Percentiles rank a stretch among this genome's conserved stretches.
Evolutionary conservation across 2,797 vertebrate species (phyloP).

Genomic region (Sebastes melanostomus): DNA sequence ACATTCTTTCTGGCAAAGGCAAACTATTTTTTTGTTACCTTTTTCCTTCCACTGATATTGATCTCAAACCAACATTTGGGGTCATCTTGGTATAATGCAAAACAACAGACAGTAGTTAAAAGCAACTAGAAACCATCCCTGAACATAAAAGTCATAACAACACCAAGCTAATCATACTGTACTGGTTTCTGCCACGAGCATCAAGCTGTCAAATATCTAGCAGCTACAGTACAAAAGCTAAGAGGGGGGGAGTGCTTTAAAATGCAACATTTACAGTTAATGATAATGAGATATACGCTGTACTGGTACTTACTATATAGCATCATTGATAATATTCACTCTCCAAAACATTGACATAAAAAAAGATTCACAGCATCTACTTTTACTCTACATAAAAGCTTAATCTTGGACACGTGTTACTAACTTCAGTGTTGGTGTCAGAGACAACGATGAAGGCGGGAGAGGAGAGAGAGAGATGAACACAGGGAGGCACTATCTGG

Average conservation of each 20-base stretch:
- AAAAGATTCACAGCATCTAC: conserved; percentile 33
- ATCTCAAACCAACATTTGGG: conserved; percentile 18
- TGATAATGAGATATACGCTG: conserved; percentile 36
- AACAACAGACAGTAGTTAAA: conserved; percentile 14
- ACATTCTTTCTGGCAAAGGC: not conserved
- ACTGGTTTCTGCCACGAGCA: conserved; percentile 45
- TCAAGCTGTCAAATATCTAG: conserved; percentile 50
- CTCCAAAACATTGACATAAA: conserved; percentile 48
- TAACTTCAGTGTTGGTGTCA: conserved; percentile 30
- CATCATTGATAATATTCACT: conserved; percentile 62
- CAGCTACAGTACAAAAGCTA: conserved; percentile 50
- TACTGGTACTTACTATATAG: conserved; percentile 47
- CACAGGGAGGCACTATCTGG: conserved; percentile 78
- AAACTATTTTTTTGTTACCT: not conserved
- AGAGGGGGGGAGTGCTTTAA: conserved; percentile 21
- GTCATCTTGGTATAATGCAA: conserved; percentile 50
- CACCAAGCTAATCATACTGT: conserved; percentile 40
- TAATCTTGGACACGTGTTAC: conserved; percentile 20
- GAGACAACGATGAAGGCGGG: conserved; percentile 23
- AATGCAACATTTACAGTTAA: conserved; percentile 58
- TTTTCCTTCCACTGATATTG: not conserved
- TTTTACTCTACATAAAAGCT: conserved; percentile 44
- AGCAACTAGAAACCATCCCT: conserved; percentile 38
- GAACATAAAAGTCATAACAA: conserved; percentile 20
- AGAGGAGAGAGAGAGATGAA: conserved; percentile 43